Evolutionary conservation across 2,113 vertebrate species (phyloP), one percentile per base, ranked within the genome.

Genomic region (Acrocephalus arundinaceus): DNA sequence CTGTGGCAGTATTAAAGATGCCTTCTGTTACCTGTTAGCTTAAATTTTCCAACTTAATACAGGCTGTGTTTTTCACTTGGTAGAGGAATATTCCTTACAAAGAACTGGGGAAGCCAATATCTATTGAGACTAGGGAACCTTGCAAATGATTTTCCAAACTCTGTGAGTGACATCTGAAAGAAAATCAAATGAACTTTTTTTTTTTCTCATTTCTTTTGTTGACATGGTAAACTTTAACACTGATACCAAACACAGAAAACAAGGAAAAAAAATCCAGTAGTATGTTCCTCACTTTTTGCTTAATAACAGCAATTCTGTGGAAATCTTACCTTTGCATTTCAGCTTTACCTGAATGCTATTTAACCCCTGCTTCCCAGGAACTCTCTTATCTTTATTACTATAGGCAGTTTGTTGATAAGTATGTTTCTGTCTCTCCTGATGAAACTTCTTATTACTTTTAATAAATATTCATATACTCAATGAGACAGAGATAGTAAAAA

Each of bases 391-490:
- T 18, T 16, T 48, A 73, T 65, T 41, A 31, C 13, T 75, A 41
- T 11, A 28, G 11, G 46, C 21, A 48, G 6, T 77, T 55, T 43
- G 23, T 58, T 74, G 21, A 31, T 52, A 65, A 58, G 49, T 57
- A 33, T 20, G 5, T 54, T 86, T 76, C 39, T 59, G 30, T 73
- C 46, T 85, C 48, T 83, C 43, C 31, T 73, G 45, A 58, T 87
- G 37, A 88, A 88, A 80, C 6, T 63, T 94, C 67, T 83, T 85
- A 85, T 24, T 75, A 62, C 45, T 85, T 96, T 74, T 45, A 74
- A 85, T 90, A 94, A 94, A 89, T 91, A 93, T 87, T 95, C 52
- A 87, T 63, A 73, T 25, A 85, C 31, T 87, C 77, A 89, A 39
- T 85, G 46, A 97, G 25, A 37, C 46, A 81, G 43, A 80, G 67